A percentile compares a stretch with the other conserved stretches of the same genome.
These are phyloP conservation scores for Sabellastarte sp. DNA, from an alignment of 2,888 invertebrate species.

Conservation along the genomic window DNA sequence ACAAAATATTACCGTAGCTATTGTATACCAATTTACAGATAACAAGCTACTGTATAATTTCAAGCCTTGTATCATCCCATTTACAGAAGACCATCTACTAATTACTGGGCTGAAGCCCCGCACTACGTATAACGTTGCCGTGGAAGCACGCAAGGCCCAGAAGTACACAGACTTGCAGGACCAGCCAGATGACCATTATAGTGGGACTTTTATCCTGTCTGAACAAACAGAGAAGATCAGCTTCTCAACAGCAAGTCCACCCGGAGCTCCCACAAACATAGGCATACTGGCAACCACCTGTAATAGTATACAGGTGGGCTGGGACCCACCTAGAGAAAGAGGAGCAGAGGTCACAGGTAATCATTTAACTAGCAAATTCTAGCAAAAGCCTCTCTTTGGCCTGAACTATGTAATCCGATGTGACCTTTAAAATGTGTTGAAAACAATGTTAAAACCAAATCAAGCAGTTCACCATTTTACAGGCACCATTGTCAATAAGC, in stretches of 20 bases:
- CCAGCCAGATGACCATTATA: conserved; percentile 3
- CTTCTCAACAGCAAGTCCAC: conserved; percentile 53
- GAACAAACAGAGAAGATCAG: conserved; percentile 50
- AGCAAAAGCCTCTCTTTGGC: too few species aligned
- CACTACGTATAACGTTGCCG: conserved; percentile 54
- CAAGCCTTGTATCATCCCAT: too few species aligned
- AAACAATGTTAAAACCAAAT: too few species aligned
- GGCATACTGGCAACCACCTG: conserved; percentile 54
- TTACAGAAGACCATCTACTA: conserved; percentile 53
- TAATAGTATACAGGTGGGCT: conserved; percentile 51
- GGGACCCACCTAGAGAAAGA: conserved; percentile 55
- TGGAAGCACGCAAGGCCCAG: conserved; percentile 56
- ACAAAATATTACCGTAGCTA: too few species aligned
- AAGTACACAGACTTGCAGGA: conserved; percentile 49
- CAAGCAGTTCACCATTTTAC: too few species aligned
- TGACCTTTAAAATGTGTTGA: too few species aligned
- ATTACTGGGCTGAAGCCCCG: conserved; percentile 51
- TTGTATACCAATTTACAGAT: neutral
- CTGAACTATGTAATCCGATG: too few species aligned
- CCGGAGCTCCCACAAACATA: conserved; percentile 53
- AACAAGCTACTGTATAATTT: too few species aligned
- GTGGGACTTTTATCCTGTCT: conserved; percentile 54
- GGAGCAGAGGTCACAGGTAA: conserved; percentile 55
- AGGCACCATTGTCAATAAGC: too few species aligned
- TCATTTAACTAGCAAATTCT: too few species aligned